phyloP scores from a whole-genome alignment of 2,888 invertebrate species.

The Sycophila texana region DNA sequence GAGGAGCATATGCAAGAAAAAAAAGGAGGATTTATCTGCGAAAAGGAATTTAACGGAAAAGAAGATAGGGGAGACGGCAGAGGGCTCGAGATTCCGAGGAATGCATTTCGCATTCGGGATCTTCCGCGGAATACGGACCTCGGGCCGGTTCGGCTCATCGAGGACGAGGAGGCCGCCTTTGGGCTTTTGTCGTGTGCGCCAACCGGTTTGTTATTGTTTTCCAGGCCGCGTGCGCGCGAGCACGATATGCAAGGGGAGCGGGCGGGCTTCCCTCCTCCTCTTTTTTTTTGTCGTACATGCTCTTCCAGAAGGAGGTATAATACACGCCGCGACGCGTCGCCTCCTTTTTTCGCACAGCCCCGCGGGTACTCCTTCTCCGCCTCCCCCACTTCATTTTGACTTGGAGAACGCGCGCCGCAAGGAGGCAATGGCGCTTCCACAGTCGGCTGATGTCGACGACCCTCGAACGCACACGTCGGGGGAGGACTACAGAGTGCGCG shows the following conservation, averaged over 20 bases:
- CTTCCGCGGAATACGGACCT: slow-evolving; percentile 68
- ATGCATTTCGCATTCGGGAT: slow-evolving; percentile 74
- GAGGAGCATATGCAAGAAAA: slow-evolving; percentile 49
- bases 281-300: neutral
- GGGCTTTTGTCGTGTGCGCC: slow-evolving; percentile 58
- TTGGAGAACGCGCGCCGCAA: neutral
- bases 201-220: slow-evolving; percentile 70
- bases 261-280: slow-evolving; percentile 16
- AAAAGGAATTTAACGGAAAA: slow-evolving; percentile 65
- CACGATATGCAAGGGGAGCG: slow-evolving; percentile 47
- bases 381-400: neutral
- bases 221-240: slow-evolving; percentile 41
- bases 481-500: neutral
- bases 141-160: slow-evolving; percentile 17
- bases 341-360: slow-evolving; percentile 47
- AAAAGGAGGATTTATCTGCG: slow-evolving; percentile 72
- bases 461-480: slow-evolving; percentile 26
- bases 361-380: slow-evolving; percentile 16
- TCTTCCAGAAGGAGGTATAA: slow-evolving; percentile 7
- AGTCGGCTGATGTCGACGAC: slow-evolving; percentile 43
- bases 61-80: slow-evolving; percentile 54
- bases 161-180: slow-evolving; percentile 15
- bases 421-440: neutral
- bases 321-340: slow-evolving; percentile 23
- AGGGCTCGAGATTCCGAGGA: slow-evolving; percentile 67